Percentiles rank a stretch among this genome's conserved stretches.
phyloP scores from a whole-genome alignment of 30 jellyfish, hydroid and myxozoan genomes.

The Pelagia noctiluca region DNA sequence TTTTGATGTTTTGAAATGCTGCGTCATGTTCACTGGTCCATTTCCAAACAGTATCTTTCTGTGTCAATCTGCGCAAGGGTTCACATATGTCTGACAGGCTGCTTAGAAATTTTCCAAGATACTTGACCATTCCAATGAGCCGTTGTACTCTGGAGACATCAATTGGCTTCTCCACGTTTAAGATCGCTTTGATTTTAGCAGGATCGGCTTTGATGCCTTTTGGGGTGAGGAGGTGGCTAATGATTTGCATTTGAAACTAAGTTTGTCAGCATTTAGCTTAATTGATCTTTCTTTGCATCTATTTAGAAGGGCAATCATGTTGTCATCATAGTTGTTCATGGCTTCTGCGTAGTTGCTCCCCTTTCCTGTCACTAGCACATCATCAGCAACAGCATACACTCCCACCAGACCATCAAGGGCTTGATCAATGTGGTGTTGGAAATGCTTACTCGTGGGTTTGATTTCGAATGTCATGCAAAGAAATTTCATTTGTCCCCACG shows the following conservation, averaged over 20 bases:
- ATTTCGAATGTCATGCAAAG: conserved; percentile 7
- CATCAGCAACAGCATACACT: conserved; percentile 42
- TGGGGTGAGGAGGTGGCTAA: conserved; percentile 39
- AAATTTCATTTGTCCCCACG: conserved; percentile 11
- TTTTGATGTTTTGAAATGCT: not conserved
- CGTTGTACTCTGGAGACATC: conserved; percentile 1
- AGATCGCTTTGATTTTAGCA: conserved; percentile 13
- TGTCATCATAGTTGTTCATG: conserved; percentile 27
- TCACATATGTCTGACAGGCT: conserved; percentile 6
- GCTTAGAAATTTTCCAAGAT: not conserved
- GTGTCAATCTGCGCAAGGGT: conserved; percentile 9
- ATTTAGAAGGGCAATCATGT: conserved; percentile 30
- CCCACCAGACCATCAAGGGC: conserved; percentile 7
- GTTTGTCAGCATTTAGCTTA: conserved; percentile 32
- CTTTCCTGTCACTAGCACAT: conserved; percentile 24
- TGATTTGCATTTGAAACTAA: conserved; percentile 24
- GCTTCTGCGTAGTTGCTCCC: conserved; percentile 1
- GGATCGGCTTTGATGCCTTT: conserved; percentile 29
- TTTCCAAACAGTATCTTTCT: not conserved
- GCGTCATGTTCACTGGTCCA: not conserved
- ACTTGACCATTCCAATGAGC: conserved; percentile 4
- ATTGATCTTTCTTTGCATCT: conserved; percentile 3
- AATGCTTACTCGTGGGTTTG: conserved; percentile 25
- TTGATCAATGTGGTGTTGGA: conserved; percentile 3
- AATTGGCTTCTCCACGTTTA: not conserved